These are phyloP conservation scores for Noturus placidus DNA, from an alignment of 2,113 vertebrate genomes.

Conservation along the genomic window DNA sequence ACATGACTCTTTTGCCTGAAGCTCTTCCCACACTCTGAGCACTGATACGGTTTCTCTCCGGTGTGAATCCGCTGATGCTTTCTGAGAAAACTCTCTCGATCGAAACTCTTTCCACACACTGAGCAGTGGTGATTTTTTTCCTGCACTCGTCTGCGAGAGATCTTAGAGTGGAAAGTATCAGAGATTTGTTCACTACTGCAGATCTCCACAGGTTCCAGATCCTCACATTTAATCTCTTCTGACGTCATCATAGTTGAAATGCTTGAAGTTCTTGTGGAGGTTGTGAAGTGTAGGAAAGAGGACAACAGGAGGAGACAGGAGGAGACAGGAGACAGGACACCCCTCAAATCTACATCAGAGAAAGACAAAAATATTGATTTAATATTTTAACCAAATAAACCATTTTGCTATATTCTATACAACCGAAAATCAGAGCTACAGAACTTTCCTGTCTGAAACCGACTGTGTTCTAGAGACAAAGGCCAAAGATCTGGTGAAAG, in stretches of 20 bases:
- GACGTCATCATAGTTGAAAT: neutral
- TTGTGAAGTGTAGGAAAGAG: neutral
- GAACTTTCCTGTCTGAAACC: too few species aligned
- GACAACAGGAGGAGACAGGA: neutral
- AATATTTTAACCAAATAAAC: too few species aligned
- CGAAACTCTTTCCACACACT: neutral
- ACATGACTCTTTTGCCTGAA: neutral
- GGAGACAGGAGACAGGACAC: neutral
- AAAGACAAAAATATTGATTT: too few species aligned
- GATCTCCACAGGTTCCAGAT: neutral
- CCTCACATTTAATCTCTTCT: constrained; percentile 7
- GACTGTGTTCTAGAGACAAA: too few species aligned
- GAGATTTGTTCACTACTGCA: neutral
- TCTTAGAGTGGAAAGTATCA: neutral
- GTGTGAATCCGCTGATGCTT: constrained; percentile 1
- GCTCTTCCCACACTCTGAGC: neutral
- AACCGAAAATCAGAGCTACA: too few species aligned
- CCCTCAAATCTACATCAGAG: neutral
- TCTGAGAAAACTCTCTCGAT: neutral
- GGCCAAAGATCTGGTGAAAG: too few species aligned
- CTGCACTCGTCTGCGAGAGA: neutral
- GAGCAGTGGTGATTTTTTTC: neutral
- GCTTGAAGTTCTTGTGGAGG: neutral
- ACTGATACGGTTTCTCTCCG: neutral
- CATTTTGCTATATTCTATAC: too few species aligned